These are phyloP conservation scores for Boleophthalmus pectinirostris DNA, from an alignment of 2,113 vertebrate genomes.

Conservation along the genomic window DNA sequence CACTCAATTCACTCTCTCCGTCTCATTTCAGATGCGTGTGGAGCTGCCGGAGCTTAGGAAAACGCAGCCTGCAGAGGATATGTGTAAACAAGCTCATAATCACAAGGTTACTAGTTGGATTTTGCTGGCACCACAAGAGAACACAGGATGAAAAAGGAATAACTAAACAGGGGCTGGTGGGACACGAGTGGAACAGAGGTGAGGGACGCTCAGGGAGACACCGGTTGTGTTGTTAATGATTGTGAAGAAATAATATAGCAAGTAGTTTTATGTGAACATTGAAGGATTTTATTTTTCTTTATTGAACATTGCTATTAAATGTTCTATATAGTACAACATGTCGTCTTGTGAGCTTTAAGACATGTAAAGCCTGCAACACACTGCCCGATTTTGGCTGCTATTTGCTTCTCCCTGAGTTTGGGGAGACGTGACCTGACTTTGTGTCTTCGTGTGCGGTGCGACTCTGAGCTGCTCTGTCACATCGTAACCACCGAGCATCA, in stretches of 20 bases:
- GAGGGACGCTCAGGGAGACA: not conserved
- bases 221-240: not conserved
- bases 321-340: too few relatives aligned
- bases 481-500: too few relatives aligned
- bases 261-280: not conserved
- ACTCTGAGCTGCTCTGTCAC: too few relatives aligned
- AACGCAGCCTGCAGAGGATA: constrained; percentile 18
- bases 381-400: too few relatives aligned
- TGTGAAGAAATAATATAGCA: not conserved
- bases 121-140: constrained; percentile 10
- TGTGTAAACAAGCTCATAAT: constrained; percentile 27
- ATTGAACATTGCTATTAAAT: too few relatives aligned
- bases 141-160: constrained; percentile 4
- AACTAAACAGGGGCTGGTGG: constrained; percentile 5
- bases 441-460: too few relatives aligned
- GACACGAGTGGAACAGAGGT: constrained; percentile 10
- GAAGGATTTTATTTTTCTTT: not conserved
- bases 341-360: too few relatives aligned
- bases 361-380: too few relatives aligned
- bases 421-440: too few relatives aligned
- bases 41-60: constrained; percentile 14
- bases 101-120: constrained; percentile 21
- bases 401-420: too few relatives aligned
- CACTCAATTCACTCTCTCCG: constrained; percentile 1
- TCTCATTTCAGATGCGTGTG: constrained; percentile 19